A percentile compares a stretch with the other conserved stretches of the same genome.
phyloP scores from a whole-genome alignment of 2,797 vertebrate genomes.

The Neosilurus hyrtlii region DNA sequence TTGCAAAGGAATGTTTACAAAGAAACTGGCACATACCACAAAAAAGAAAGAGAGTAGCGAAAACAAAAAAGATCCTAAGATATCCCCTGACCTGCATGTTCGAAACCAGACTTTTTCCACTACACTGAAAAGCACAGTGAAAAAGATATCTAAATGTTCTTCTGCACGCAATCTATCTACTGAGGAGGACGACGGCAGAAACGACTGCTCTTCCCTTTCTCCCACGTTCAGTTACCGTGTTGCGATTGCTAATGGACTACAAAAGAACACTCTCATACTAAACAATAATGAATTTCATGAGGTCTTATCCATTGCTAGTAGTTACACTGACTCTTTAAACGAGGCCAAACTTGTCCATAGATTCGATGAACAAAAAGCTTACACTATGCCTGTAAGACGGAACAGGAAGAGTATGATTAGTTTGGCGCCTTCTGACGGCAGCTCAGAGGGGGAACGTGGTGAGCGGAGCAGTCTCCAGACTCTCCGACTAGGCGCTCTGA shows the following conservation, averaged over 20 bases:
- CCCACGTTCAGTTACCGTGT: conserved; percentile 97
- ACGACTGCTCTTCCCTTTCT: conserved; percentile 89
- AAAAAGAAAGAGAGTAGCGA: conserved; percentile 89
- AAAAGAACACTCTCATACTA: conserved; percentile 75
- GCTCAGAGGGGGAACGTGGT: conserved; percentile 92
- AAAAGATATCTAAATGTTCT: conserved; percentile 91
- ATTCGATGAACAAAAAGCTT: conserved; percentile 78
- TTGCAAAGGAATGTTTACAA: conserved; percentile 99
- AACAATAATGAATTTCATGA: conserved; percentile 86
- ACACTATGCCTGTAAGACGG: conserved; percentile 94
- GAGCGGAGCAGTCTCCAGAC: conserved; percentile 84
- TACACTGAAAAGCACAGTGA: conserved; percentile 91
- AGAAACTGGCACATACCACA: conserved; percentile 93
- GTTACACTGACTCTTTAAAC: conserved; percentile 84
- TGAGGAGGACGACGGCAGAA: conserved; percentile 82
- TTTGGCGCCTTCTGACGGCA: conserved; percentile 93
- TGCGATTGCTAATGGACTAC: conserved; percentile 95
- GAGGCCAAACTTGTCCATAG: conserved; percentile 79
- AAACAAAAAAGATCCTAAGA: conserved; percentile 84
- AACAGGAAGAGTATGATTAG: conserved; percentile 96
- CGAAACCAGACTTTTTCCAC: conserved; percentile 86
- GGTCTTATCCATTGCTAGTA: conserved; percentile 85
- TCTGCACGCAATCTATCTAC: conserved; percentile 87
- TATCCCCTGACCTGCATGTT: conserved; percentile 76
- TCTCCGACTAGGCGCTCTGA: conserved; percentile 88